Conservation (phyloP, 2,113 vertebrate genomes). For the Thomomys bottae region DNA sequence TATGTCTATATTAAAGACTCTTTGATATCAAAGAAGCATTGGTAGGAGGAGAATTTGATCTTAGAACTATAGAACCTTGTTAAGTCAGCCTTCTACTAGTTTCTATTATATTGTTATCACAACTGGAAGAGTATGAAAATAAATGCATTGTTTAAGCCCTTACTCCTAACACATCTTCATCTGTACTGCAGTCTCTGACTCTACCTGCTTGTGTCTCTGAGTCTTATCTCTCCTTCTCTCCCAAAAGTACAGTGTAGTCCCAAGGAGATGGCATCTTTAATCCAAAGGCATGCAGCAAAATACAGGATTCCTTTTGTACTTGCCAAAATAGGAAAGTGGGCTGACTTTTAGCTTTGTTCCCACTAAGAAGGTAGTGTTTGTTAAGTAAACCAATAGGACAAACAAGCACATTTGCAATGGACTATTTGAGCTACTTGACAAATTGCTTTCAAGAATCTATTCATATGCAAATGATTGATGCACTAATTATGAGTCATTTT, state of each 20-base stretch:
- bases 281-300: background rate
- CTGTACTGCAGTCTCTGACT: background rate
- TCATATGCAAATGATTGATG: constrained; percentile 58
- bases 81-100: background rate
- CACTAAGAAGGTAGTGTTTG: constrained; percentile 44
- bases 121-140: background rate
- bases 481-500: constrained; percentile 57
- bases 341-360: constrained; percentile 22
- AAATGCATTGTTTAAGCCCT: background rate
- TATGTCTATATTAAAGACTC: constrained; percentile 3
- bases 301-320: constrained; percentile 4
- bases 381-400: constrained; percentile 51
- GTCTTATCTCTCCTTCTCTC: background rate
- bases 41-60: background rate
- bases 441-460: constrained; percentile 57
- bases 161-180: background rate
- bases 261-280: background rate
- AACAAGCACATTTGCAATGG: constrained; percentile 50
- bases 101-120: background rate
- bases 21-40: background rate
- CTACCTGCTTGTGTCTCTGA: background rate
- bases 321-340: background rate
- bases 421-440: constrained; percentile 63
- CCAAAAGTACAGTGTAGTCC: background rate
- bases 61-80: background rate